A percentile compares a stretch with the other conserved stretches of the same genome.
These are phyloP conservation scores for Zaprionus bogoriensis DNA, from an alignment of 2,888 invertebrate species.

Conservation along the genomic window DNA sequence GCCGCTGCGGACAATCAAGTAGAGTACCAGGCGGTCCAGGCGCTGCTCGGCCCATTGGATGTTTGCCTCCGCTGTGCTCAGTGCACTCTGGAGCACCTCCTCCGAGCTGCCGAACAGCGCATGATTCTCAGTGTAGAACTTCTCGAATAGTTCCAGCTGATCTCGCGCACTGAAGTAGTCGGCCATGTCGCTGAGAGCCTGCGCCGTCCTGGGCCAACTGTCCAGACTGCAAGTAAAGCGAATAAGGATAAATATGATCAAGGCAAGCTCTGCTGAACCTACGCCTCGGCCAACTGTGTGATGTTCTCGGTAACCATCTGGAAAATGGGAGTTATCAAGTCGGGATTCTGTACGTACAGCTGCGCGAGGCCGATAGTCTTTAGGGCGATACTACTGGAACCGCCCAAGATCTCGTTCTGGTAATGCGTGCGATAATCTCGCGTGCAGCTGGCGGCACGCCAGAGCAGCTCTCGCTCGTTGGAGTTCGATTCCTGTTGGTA, in stretches of 20 bases:
- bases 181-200: background rate
- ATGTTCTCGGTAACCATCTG: slow-evolving; percentile 50
- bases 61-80: background rate
- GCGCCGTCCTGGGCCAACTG: background rate
- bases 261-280: too few relatives aligned
- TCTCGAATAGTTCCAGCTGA: background rate
- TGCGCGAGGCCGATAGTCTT: slow-evolving; percentile 76
- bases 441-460: slow-evolving; percentile 88
- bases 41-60: too few relatives aligned
- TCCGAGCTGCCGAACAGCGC: background rate
- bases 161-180: too few relatives aligned
- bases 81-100: background rate
- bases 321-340: slow-evolving; percentile 66
- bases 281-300: slow-evolving; percentile 56
- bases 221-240: background rate
- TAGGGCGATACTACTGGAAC: slow-evolving; percentile 40
- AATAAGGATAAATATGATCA: too few relatives aligned
- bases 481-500: slow-evolving; percentile 85
- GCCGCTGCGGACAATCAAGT: too few relatives aligned
- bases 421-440: slow-evolving; percentile 84
- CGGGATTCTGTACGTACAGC: slow-evolving; percentile 84
- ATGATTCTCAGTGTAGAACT: background rate
- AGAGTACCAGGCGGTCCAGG: too few relatives aligned
- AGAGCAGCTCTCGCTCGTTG: slow-evolving; percentile 87
- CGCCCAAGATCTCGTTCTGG: slow-evolving; percentile 83